A percentile compares a stretch with the other conserved stretches of the same genome.
phyloP scores from a whole-genome alignment of 2,888 invertebrate genomes.

The Parnassius orleans region DNA sequence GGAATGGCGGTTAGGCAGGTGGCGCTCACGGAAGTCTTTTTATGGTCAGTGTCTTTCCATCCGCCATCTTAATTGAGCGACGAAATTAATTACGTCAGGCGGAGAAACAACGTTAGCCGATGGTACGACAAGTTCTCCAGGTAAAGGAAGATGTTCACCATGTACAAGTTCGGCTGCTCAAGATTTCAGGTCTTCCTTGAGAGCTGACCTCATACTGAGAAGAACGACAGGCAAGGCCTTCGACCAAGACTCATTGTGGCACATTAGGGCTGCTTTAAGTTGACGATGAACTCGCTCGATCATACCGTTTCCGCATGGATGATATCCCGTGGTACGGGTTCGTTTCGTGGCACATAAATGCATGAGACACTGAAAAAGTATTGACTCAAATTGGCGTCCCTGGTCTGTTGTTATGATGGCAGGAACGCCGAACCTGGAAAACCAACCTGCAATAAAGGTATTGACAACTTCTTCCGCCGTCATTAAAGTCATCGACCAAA shows the following conservation, averaged over 20 bases:
- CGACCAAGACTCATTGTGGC: constrained; percentile 36
- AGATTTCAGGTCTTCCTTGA: constrained; percentile 28
- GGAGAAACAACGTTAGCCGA: not conserved
- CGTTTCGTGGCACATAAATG: not conserved
- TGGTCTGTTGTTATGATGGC: not conserved
- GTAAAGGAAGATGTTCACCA: constrained; percentile 28
- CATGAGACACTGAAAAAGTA: not conserved
- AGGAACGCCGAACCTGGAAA: not conserved
- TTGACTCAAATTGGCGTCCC: not conserved
- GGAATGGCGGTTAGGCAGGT: too few species aligned
- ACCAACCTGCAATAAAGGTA: not conserved
- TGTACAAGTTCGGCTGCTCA: constrained; percentile 26
- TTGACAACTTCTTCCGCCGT: not conserved
- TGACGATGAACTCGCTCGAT: constrained; percentile 33
- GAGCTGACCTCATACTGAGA: constrained; percentile 27
- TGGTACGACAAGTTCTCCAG: constrained; percentile 24
- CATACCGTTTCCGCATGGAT: constrained; percentile 28
- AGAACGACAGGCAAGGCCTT: constrained; percentile 28
- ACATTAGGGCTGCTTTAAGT: constrained; percentile 32
- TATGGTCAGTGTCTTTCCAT: too few species aligned
- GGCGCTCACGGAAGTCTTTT: too few species aligned
- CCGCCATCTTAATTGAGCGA: not conserved
- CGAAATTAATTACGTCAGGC: constrained; percentile 1
- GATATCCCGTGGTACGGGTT: constrained; percentile 28
- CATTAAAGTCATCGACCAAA: not conserved